Percentiles rank a stretch among this genome's conserved stretches.
phyloP scores from a whole-genome alignment of 2,113 vertebrate species.

The Apistogramma diplotaenia region DNA sequence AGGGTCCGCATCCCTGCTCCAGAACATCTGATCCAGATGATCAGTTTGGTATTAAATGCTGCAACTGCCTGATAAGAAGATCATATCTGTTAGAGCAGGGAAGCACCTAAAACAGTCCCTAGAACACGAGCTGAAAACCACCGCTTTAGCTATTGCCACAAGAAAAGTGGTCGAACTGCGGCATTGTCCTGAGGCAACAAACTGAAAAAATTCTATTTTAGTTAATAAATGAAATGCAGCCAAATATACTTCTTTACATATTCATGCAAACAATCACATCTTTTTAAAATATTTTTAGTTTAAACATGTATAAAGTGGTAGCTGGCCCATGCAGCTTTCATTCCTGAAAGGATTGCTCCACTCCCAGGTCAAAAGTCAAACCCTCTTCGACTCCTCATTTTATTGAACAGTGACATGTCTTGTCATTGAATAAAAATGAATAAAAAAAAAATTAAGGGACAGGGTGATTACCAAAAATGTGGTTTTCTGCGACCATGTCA shows the following conservation, averaged over 20 bases:
- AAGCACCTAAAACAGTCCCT: not conserved
- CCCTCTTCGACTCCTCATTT: not conserved
- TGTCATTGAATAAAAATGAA: not conserved
- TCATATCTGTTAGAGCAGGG: not conserved
- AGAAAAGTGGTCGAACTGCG: not conserved
- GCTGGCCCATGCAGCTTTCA: not conserved
- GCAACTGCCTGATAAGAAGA: not conserved
- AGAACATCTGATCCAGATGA: accelerated
- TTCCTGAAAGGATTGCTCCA: not conserved
- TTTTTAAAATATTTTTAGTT: not conserved
- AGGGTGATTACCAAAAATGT: not conserved
- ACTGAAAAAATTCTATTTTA: not conserved
- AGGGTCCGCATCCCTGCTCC: accelerated
- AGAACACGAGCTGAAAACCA: not conserved
- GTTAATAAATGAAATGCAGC: not conserved
- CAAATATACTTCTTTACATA: not conserved
- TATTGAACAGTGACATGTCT: not conserved
- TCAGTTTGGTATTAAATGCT: not conserved
- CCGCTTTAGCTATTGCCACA: not conserved
- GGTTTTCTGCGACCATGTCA: not conserved
- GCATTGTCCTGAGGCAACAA: not conserved
- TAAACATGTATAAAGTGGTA: not conserved
- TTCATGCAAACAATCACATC: too few relatives aligned
- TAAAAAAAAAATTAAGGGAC: not conserved
- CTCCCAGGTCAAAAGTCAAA: not conserved